phyloP scores from a whole-genome alignment of 2,113 vertebrate genomes.

The Albula glossodonta region DNA sequence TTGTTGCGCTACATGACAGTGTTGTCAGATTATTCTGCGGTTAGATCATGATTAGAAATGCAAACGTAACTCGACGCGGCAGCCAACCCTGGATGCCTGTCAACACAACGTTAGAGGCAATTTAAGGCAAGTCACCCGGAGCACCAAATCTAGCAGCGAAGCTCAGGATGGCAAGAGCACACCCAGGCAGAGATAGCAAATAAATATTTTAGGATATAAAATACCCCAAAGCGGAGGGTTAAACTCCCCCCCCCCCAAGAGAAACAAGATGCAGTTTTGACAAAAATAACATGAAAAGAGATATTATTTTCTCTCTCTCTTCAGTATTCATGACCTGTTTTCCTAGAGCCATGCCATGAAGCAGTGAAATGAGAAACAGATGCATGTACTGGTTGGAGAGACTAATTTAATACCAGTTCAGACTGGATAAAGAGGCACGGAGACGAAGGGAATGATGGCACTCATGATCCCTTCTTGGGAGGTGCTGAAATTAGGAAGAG shows the following conservation, averaged over 20 bases:
- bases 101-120: background rate
- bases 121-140: background rate
- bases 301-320: background rate
- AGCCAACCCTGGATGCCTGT: slow-evolving; percentile 11
- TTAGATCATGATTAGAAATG: slow-evolving; percentile 50
- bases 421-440: background rate
- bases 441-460: background rate
- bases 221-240: background rate
- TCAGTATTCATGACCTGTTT: background rate
- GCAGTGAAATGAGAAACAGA: background rate
- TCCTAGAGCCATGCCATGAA: background rate
- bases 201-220: slow-evolving; percentile 14
- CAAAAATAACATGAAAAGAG: background rate
- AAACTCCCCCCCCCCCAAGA: background rate
- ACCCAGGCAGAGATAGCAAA: background rate
- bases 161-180: background rate
- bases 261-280: slow-evolving; percentile 1
- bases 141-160: background rate
- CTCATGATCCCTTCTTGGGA: background rate
- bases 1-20: slow-evolving; percentile 28
- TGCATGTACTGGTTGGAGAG: slow-evolving; percentile 3
- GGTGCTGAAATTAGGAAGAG: slow-evolving; percentile 10
- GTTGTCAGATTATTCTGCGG: slow-evolving; percentile 39
- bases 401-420: slow-evolving; percentile 1
- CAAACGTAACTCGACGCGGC: slow-evolving; percentile 48